Base-by-base conservation (phyloP, 2,797 vertebrate genomes). In the Echeneis naucrates region DNA sequence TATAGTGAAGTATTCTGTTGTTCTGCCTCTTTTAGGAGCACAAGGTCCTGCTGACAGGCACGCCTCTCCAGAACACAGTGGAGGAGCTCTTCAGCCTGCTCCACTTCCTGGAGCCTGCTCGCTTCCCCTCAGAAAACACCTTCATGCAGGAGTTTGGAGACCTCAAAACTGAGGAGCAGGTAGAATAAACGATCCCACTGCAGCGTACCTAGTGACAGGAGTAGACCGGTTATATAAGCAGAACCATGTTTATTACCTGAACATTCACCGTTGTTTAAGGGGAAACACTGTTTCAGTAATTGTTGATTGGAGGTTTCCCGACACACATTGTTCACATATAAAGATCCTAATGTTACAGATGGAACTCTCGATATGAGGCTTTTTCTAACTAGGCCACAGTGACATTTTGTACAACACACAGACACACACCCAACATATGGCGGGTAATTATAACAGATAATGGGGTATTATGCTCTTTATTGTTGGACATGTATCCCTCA, bases 61-160 rank as follows among this genome's bases (percentile, higher is more conserved):
- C 98, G 3, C 98, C 98, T 6, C 95, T 99, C 58, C 98, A 99
- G 92, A 99, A 99, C 90, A 99, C 98, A 0, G 98, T 99, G 82
- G 98, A 99, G 89, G 98, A 99, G 84, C 94, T 99, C 21, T 99
- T 99, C 80, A 99, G 98, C 76, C 95, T 99, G 57, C 95, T 99
- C 73, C 97, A 99, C 88, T 99, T 99, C 89, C 94, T 99, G 74
- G 98, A 99, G 70, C 98, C 98, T 0, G 81, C 94, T 38, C 96
- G 96, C 53, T 99, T 99, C 90, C 96, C 97, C 74, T 97, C 98
- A 8, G 98, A 99, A 85, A 96, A 92, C 70, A 97, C 95, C 3
- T 99, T 99, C 91, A 98, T 99, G 97, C 97, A 98, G 86, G 98
- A 99, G 92, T 99, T 99, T 57, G 98, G 98, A 82, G 97, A 99